Evolutionary conservation across 2,113 vertebrate genomes (phyloP).

Genomic region (Furnarius figulus): DNA sequence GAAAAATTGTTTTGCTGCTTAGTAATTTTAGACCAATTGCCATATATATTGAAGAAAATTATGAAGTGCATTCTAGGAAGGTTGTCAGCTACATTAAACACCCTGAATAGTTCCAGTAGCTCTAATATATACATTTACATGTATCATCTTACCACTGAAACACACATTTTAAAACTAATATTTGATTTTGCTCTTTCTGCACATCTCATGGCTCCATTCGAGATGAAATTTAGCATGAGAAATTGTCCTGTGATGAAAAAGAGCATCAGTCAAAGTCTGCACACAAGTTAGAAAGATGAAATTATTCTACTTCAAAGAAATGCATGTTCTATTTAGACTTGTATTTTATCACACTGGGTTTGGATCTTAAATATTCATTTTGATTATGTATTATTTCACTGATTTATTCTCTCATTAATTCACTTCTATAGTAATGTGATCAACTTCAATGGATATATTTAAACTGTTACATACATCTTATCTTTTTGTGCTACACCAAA

Average conservation of each 20-base stretch:
- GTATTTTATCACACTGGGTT: conserved; percentile 49
- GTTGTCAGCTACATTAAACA: conserved; percentile 5
- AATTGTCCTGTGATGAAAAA: conserved; percentile 40
- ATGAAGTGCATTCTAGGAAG: neutral
- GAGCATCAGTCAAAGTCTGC: conserved; percentile 4
- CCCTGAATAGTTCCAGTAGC: neutral
- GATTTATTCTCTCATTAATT: conserved; percentile 61
- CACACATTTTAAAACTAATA: conserved; percentile 19
- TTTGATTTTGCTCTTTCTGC: conserved; percentile 24
- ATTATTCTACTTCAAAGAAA: conserved; percentile 59
- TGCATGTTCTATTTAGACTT: conserved; percentile 55
- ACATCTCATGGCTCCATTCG: neutral
- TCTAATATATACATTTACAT: neutral
- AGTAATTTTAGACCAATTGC: neutral
- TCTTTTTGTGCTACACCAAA: conserved; percentile 30
- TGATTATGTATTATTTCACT: conserved; percentile 58
- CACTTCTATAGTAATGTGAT: conserved; percentile 44
- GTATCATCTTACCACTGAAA: neutral
- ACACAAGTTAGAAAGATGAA: conserved; percentile 26
- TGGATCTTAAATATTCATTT: conserved; percentile 61
- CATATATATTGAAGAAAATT: neutral
- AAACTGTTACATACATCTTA: conserved; percentile 52
- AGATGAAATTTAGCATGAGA: conserved; percentile 31
- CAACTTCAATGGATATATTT: conserved; percentile 55
- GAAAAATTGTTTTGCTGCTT: neutral